Evolutionary conservation across 2,113 vertebrate genomes (phyloP), one percentile per base, ranked within the genome.

Genomic region (Corydoras maculifer): DNA sequence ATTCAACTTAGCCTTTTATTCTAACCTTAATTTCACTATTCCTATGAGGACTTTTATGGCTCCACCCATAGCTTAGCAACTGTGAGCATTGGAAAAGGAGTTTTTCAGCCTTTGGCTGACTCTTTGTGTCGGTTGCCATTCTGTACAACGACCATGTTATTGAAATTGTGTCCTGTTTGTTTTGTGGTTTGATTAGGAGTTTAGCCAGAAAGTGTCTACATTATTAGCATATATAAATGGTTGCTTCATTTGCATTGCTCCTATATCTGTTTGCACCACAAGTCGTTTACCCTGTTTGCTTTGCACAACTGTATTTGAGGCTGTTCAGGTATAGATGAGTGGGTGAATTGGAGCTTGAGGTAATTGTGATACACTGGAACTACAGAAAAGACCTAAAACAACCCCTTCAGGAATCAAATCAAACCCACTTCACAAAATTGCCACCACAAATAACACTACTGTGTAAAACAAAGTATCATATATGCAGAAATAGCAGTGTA

Each of bases 241-340:
- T 72, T 30, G 7, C 29, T 72, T 72, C 49, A 49, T 72, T 51
- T 59, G 25, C 25, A 11, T 12, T 60, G 3, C 51, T 73, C 63
- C 29, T 29, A 4, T n/a, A 29, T 61, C 63, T 35, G 53, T 66
- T 66, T 58, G 8, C 30, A 15, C 48, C 29, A 49, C 62, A 31
- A 72, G 54, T 65, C 35, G 3, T 61, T 51, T 61, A 35, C 58
- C 9, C 61, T 25, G 60, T 15, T 43, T 63, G 48, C 14, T 64
- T 9, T 54, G 49, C 31, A 18, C 32, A 53, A 15, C 43, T 62
- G 51, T n/a, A 59, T 31, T 77, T 58, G 69, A 12, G 30, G 14
- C 48, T 54, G n/a, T 60, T 66, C 48, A 66, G 14, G 13, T 65
- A 13, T 25, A 66, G n/a, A 57, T 62, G 14, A 62, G 32, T 8